Evolutionary conservation across 1,140 invertebrate genomes (phyloP).

Genomic region (Bombyx mandarina): DNA sequence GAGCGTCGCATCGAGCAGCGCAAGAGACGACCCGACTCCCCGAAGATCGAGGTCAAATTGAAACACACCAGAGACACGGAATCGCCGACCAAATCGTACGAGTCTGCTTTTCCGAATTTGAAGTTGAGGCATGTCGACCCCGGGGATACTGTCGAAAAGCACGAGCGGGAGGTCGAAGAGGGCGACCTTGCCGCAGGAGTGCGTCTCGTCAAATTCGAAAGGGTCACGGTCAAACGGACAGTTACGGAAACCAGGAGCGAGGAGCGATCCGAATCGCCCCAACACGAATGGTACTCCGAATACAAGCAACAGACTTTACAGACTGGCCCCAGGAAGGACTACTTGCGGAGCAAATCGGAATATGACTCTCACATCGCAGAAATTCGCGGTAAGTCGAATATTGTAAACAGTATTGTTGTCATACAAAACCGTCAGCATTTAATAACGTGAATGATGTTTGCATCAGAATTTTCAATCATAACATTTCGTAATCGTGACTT

Average conservation of each 20-base stretch:
- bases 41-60: conserved; percentile 73
- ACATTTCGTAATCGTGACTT: too few relatives aligned
- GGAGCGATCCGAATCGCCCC: conserved; percentile 73
- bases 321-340: conserved; percentile 74
- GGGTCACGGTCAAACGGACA: conserved; percentile 74
- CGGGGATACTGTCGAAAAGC: conserved; percentile 62
- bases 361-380: conserved; percentile 89
- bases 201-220: conserved; percentile 78
- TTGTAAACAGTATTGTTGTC: too few relatives aligned
- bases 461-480: too few relatives aligned
- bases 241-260: conserved; percentile 36
- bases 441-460: too few relatives aligned
- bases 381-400: conserved; percentile 80
- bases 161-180: conserved; percentile 74
- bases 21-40: conserved; percentile 64
- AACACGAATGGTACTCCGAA: conserved; percentile 62
- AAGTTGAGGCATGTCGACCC: conserved; percentile 54
- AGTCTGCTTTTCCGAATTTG: conserved; percentile 43
- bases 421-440: too few relatives aligned
- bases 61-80: conserved; percentile 68
- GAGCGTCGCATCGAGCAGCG: conserved; percentile 74
- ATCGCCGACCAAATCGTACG: conserved; percentile 54
- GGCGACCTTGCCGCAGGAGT: conserved; percentile 74
- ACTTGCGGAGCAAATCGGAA: conserved; percentile 80
- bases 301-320: conserved; percentile 63